These are phyloP conservation scores for Leucophenga varia DNA, from an alignment of 1,140 invertebrate species.

Conservation along the genomic window DNA sequence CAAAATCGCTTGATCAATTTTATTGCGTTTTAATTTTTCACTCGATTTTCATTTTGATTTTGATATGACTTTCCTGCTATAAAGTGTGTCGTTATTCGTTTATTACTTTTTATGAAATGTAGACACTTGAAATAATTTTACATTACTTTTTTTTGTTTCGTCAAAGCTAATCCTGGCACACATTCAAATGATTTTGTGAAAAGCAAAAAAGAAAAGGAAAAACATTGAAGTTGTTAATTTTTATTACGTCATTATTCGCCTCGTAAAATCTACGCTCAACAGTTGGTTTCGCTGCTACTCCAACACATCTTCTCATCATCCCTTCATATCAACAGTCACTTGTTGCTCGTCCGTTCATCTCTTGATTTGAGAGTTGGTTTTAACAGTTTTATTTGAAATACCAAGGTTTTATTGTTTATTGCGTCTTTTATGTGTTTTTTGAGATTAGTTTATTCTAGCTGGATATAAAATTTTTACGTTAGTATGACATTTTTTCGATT, in stretches of 20 bases:
- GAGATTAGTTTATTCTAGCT: too few species aligned
- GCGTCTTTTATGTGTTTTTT: slow-evolving; percentile 44
- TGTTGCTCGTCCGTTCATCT: too few species aligned
- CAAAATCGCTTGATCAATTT: slow-evolving; percentile 11
- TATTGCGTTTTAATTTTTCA: slow-evolving; percentile 25
- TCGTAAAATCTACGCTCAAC: slow-evolving; percentile 52
- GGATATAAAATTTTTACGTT: too few species aligned
- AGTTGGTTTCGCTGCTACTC: slow-evolving; percentile 29
- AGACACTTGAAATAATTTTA: too few species aligned
- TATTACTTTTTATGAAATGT: too few species aligned
- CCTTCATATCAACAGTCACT: too few species aligned
- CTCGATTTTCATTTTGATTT: slow-evolving; percentile 21
- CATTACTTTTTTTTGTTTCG: background rate
- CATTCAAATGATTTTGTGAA: slow-evolving; percentile 34
- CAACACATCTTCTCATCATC: slow-evolving; percentile 4
- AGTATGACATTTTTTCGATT: too few species aligned
- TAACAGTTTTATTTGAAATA: slow-evolving; percentile 48
- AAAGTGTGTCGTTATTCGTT: too few species aligned
- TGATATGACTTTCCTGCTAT: too few species aligned
- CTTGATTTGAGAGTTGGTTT: too few species aligned
- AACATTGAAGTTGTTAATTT: slow-evolving; percentile 49
- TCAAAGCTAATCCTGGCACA: slow-evolving; percentile 12
- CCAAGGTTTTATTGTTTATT: slow-evolving; percentile 53
- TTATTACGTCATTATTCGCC: slow-evolving; percentile 54
- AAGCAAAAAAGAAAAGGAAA: slow-evolving; percentile 13